Base-by-base conservation (phyloP, 2,888 invertebrate genomes). In the Drosophila anceps region DNA sequence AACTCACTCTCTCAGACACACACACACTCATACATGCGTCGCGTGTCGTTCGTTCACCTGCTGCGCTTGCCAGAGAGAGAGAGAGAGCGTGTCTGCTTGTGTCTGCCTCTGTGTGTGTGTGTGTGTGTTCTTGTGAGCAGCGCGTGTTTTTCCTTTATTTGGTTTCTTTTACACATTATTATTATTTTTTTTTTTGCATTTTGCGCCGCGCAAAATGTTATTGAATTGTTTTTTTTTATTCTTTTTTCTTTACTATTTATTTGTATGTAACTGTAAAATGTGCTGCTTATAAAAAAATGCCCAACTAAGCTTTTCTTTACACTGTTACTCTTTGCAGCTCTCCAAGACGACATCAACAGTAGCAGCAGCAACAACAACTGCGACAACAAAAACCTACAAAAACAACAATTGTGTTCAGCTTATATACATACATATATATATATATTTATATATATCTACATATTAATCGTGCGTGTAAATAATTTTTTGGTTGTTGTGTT, bases 41-140 rank as follows among this genome's bases (percentile, higher is more conserved):
- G 82, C 82, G 82, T 85, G 86, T 86, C 88, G 84, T 88, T 84
- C 83, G 83, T 84, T 84, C 84, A 84, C 88, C 84, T 88, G 88
- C 81, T 73, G 65, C 69, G 65, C 51, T 61, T 50, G 33, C 33
- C 31, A n/a, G 24, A 13, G 27, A 46, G 43, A 20, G 35, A 12
- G 18, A 55, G 44, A 39, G 33, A 18, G 43, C 41, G 37, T 13
- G 43, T 39, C 24, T 29, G 9, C 9, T 9, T 1, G 46, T 27
- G 46, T 46, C 27, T 46, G 27, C n/a, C n/a, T 20, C 12, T 43
- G 43, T 48, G 27, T 31, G 31, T 27, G 37, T 46, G 54, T 44
- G 60, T 61, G 67, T 62, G 64, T 58, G 35, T 67, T 69, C 68
- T 76, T 72, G 58, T 68, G 70, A 69, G 69, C 73, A 64, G 64